These are phyloP conservation scores for Drosophila orosa DNA, from an alignment of 1,140 invertebrate species.

Conservation along the genomic window DNA sequence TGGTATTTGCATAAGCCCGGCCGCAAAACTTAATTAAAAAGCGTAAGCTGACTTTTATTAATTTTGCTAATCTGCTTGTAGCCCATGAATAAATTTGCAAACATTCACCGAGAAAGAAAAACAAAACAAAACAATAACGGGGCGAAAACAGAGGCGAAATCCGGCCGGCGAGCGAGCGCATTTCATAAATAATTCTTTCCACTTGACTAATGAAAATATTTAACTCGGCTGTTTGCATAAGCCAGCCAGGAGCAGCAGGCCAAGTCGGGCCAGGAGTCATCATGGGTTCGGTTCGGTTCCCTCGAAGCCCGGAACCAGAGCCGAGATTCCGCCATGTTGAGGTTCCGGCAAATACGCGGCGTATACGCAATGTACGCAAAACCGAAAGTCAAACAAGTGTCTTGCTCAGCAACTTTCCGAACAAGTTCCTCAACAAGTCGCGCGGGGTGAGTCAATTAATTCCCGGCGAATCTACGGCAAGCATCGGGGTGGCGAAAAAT, in stretches of 20 bases:
- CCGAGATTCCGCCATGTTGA: constrained; percentile 23
- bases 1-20: constrained; percentile 49
- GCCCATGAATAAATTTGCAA: constrained; percentile 72
- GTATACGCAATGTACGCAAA: constrained; percentile 63
- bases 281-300: neutral
- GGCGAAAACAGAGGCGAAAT: constrained; percentile 33
- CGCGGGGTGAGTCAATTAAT: constrained; percentile 75
- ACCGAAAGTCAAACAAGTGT: constrained; percentile 64
- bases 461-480: constrained; percentile 64
- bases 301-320: constrained; percentile 15
- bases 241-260: constrained; percentile 19
- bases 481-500: constrained; percentile 23
- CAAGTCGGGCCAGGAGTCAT: neutral
- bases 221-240: constrained; percentile 69
- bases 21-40: constrained; percentile 71
- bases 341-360: constrained; percentile 56
- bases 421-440: constrained; percentile 66
- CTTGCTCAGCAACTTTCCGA: constrained; percentile 49
- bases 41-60: constrained; percentile 73
- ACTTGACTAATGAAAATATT: constrained; percentile 80
- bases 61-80: constrained; percentile 70
- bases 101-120: constrained; percentile 31
- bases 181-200: constrained; percentile 76
- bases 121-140: constrained; percentile 31
- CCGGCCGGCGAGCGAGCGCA: constrained; percentile 38